Conservation (phyloP, 2,888 invertebrate genomes). For the Zootermopsis nevadensis region DNA sequence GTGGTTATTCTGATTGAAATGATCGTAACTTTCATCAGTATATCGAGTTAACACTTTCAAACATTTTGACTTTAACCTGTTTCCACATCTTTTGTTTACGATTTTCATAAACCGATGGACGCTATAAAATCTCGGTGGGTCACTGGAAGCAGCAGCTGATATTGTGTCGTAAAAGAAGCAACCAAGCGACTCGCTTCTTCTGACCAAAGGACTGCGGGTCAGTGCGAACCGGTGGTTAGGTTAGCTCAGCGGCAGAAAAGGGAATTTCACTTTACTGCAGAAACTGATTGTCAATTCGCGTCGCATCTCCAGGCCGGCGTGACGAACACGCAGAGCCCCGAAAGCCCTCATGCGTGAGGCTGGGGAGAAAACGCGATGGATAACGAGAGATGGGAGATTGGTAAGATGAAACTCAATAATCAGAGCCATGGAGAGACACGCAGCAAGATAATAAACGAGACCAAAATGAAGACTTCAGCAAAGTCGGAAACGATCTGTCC, state of each 20-base stretch:
- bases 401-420: not conserved
- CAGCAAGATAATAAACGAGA: not conserved
- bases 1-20: too few relatives aligned
- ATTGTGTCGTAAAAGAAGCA: too few relatives aligned
- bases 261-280: not conserved
- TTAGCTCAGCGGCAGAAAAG: slow-evolving; percentile 8
- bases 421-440: not conserved
- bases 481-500: not conserved
- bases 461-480: slow-evolving; percentile 7
- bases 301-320: not conserved
- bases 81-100: too few relatives aligned
- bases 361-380: not conserved
- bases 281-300: not conserved
- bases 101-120: too few relatives aligned
- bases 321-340: not conserved
- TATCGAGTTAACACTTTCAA: too few relatives aligned
- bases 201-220: not conserved
- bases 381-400: not conserved
- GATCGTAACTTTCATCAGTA: too few relatives aligned
- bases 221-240: not conserved
- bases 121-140: too few relatives aligned
- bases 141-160: too few relatives aligned
- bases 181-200: too few relatives aligned
- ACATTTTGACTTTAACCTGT: too few relatives aligned
- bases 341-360: not conserved